Percentiles rank a stretch among this genome's conserved stretches.
Evolutionary conservation across 2,797 vertebrate genomes (phyloP).

Genomic region (Bovichtus variegatus): DNA sequence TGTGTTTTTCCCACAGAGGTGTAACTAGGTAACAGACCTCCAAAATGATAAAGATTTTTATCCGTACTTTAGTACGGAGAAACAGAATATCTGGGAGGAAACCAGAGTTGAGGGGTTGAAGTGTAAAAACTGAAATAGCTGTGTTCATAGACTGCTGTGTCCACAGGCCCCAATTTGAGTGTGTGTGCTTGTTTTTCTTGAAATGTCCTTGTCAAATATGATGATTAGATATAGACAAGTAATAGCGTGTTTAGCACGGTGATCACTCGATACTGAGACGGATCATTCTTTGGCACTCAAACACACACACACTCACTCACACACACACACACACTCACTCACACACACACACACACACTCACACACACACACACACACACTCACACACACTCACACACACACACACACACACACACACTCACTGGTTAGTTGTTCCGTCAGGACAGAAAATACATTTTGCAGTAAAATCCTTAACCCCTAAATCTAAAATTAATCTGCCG

Average conservation of each 20-base stretch:
- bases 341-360: conserved; percentile 12
- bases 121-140: conserved; percentile 25
- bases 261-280: conserved; percentile 40
- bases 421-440: conserved; percentile 21
- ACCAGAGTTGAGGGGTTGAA: conserved; percentile 26
- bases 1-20: conserved; percentile 9
- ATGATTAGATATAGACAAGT: conserved; percentile 56
- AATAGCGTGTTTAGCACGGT: conserved; percentile 48
- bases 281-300: conserved; percentile 51
- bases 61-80: conserved; percentile 10
- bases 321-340: conserved; percentile 11
- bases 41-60: conserved; percentile 15
- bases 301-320: conserved; percentile 19
- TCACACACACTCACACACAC: conserved; percentile 18
- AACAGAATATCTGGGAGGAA: conserved; percentile 23
- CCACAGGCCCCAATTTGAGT: conserved; percentile 23
- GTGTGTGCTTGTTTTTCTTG: conserved; percentile 19
- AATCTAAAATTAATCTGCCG: conserved; percentile 37
- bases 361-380: conserved; percentile 17
- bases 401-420: conserved; percentile 15
- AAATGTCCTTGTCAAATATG: conserved; percentile 51
- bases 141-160: conserved; percentile 29
- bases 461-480: conserved; percentile 17
- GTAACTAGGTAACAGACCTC: conserved; percentile 34
- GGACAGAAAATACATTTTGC: conserved; percentile 19